These are phyloP conservation scores for Solenopsis invicta DNA, from an alignment of 1,140 invertebrate species.

Conservation along the genomic window DNA sequence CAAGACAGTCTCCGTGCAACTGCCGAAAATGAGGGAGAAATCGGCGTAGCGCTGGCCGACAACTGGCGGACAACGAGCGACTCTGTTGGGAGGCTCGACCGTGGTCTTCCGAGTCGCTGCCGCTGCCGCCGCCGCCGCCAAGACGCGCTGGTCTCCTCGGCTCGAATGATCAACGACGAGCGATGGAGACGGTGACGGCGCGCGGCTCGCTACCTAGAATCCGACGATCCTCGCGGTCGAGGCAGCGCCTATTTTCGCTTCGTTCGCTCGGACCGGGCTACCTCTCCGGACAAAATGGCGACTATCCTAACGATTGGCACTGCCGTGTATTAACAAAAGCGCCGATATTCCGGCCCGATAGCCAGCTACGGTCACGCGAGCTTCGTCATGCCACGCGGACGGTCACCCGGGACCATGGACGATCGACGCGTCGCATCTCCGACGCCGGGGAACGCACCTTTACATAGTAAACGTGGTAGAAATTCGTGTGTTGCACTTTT, in stretches of 20 bases:
- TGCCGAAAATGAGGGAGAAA: background rate
- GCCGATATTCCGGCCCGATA: slow-evolving; percentile 29
- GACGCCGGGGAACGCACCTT: slow-evolving; percentile 80
- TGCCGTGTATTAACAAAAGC: slow-evolving; percentile 76
- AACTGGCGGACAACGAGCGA: slow-evolving; percentile 2
- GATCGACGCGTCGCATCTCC: background rate
- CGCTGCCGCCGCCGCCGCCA: too few species aligned
- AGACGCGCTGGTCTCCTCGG: background rate
- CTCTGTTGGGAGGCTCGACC: background rate
- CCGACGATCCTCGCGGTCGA: slow-evolving; percentile 75
- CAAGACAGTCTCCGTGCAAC: too few species aligned
- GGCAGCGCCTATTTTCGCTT: slow-evolving; percentile 80
- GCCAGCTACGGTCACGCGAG: background rate
- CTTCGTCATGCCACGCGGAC: background rate
- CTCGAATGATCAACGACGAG: background rate
- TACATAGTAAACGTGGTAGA: slow-evolving; percentile 85
- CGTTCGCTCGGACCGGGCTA: slow-evolving; percentile 83
- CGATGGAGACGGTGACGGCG: background rate
- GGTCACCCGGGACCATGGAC: background rate
- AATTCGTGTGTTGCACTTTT: slow-evolving; percentile 83
- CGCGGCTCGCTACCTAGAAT: slow-evolving; percentile 71
- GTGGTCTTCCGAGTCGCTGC: too few species aligned
- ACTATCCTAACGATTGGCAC: slow-evolving; percentile 84
- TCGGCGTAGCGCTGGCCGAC: background rate
- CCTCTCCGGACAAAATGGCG: slow-evolving; percentile 86